Evolutionary conservation across 2,113 vertebrate species (phyloP).

Genomic region (Phrynosoma blainvillii): DNA sequence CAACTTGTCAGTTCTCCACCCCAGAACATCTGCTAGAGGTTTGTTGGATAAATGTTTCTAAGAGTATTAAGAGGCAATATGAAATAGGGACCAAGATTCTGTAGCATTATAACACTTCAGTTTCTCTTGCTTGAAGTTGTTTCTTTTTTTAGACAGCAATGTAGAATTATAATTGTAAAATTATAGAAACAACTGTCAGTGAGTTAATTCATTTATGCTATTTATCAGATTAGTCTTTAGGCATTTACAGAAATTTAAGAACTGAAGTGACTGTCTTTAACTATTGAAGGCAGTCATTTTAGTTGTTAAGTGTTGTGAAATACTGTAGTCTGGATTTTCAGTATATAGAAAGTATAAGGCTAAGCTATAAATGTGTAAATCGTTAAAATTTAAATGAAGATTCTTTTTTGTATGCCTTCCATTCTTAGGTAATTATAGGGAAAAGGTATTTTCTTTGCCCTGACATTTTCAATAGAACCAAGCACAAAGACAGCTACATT

Average conservation of each 20-base stretch:
- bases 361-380: not conserved
- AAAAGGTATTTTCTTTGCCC: not conserved
- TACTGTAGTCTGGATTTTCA: not conserved
- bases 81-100: not conserved
- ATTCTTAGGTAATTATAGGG: not conserved
- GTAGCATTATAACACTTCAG: not conserved
- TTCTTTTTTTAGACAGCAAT: not conserved
- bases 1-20: conserved; percentile 89
- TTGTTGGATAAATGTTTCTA: conserved; percentile 52
- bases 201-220: not conserved
- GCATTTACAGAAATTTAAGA: too few relatives aligned
- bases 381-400: not conserved
- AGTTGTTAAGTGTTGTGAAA: not conserved
- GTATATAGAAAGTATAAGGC: not conserved
- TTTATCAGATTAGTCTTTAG: not conserved
- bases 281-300: not conserved
- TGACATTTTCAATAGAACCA: not conserved
- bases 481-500: too few relatives aligned
- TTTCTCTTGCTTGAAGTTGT: not conserved
- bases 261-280: too few relatives aligned
- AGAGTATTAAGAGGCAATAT: not conserved
- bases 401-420: not conserved
- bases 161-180: not conserved
- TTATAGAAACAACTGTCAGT: not conserved
- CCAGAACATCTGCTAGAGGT: conserved; percentile 87